Conservation (phyloP, 2,113 vertebrate species). For the Entomyzon cyanotis region DNA sequence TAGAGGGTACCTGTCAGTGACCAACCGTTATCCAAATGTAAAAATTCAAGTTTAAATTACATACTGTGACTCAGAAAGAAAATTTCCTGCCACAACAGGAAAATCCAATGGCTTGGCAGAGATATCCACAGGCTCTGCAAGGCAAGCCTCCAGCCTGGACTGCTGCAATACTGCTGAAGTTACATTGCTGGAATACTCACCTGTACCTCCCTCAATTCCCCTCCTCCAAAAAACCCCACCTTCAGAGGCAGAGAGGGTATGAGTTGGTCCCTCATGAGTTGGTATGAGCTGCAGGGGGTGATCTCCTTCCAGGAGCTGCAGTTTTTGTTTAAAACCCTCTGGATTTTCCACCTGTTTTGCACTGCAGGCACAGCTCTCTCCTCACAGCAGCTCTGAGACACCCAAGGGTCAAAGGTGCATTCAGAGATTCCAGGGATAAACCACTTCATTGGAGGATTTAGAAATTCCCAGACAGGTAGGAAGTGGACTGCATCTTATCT, state of each 20-base stretch:
- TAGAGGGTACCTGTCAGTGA: rapidly evolving
- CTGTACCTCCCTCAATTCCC: background rate
- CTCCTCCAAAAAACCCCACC: background rate
- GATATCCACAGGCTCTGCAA: background rate
- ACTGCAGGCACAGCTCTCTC: background rate
- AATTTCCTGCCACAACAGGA: background rate
- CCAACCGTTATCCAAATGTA: too few species aligned
- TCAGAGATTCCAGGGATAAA: background rate
- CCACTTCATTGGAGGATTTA: rapidly evolving
- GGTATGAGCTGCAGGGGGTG: background rate
- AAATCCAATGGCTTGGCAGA: background rate
- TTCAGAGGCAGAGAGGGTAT: background rate
- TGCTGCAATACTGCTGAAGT: background rate
- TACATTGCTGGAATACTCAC: background rate
- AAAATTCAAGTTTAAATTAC: background rate
- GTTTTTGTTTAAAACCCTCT: background rate
- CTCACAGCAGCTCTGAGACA: background rate
- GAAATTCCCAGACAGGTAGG: background rate
- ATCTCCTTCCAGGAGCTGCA: background rate
- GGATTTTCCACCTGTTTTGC: background rate
- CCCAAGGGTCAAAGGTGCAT: rapidly evolving
- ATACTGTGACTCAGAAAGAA: background rate
- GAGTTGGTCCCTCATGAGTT: too few species aligned
- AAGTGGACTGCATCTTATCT: background rate
- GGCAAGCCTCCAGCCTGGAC: background rate